Evolutionary conservation across 2,888 invertebrate genomes (phyloP).

Genomic region (Theretra japonica): DNA sequence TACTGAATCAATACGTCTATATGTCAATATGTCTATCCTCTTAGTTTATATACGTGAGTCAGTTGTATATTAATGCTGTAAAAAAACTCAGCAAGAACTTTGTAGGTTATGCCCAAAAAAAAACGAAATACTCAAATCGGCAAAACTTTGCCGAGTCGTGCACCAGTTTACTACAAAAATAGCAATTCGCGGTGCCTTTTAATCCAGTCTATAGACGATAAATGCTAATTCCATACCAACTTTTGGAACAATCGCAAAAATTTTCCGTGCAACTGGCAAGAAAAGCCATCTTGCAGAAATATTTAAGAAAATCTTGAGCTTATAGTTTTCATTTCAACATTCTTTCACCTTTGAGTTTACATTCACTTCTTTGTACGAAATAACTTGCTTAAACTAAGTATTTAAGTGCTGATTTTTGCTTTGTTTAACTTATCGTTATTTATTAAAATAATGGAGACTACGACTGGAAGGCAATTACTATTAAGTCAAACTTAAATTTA

Average conservation of each 20-base stretch:
- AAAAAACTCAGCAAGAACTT: not conserved
- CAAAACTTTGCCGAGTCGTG: conserved; percentile 2
- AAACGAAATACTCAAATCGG: not conserved
- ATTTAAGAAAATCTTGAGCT: conserved; percentile 48
- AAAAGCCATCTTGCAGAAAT: conserved; percentile 55
- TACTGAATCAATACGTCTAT: not conserved
- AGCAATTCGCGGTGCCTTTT: conserved; percentile 58
- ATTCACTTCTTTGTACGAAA: conserved; percentile 10
- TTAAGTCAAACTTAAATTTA: too few relatives aligned
- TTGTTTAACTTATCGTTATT: not conserved
- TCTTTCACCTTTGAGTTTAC: conserved; percentile 35
- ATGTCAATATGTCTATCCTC: not conserved
- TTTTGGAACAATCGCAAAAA: conserved; percentile 67
- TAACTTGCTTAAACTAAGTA: not conserved
- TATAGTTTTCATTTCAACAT: conserved; percentile 50
- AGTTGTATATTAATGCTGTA: not conserved
- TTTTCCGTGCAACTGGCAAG: conserved; percentile 51
- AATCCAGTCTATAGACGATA: conserved; percentile 68
- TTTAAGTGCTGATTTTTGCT: not conserved
- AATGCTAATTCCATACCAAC: conserved; percentile 72
- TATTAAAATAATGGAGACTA: not conserved
- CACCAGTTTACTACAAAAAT: conserved; percentile 51
- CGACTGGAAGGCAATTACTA: too few relatives aligned
- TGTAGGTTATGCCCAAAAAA: not conserved
- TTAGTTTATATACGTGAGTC: not conserved